Evolutionary conservation across 1,140 invertebrate genomes (phyloP).

Genomic region (Nebria ingens): DNA sequence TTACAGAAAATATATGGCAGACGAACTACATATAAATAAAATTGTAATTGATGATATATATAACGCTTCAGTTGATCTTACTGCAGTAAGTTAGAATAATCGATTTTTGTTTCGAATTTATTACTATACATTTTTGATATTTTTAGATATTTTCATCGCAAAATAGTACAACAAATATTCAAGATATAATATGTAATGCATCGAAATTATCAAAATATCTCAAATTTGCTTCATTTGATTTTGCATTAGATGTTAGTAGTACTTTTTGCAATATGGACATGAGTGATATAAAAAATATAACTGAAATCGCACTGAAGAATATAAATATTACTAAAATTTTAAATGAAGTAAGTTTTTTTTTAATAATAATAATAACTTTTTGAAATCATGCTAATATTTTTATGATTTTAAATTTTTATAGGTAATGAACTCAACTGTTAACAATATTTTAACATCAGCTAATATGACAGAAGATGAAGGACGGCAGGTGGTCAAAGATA

Average conservation of each 20-base stretch:
- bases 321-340: conserved; percentile 41
- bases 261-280: conserved; percentile 39
- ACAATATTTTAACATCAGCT: conserved; percentile 38
- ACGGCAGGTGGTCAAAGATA: conserved; percentile 33
- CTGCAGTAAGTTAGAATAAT: conserved; percentile 13
- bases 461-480: conserved; percentile 40
- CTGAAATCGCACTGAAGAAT: conserved; percentile 37
- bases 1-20: conserved; percentile 27
- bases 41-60: conserved; percentile 25
- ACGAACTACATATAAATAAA: conserved; percentile 27
- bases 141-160: not conserved
- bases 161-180: not conserved
- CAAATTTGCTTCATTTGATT: too few relatives aligned
- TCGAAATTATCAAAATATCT: too few relatives aligned
- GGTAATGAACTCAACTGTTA: conserved; percentile 36
- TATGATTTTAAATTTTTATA: conserved; percentile 18
- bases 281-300: conserved; percentile 33
- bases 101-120: too few relatives aligned
- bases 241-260: conserved; percentile 31
- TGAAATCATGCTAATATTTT: conserved; percentile 21
- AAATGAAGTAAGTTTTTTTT: conserved; percentile 34
- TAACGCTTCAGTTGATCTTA: conserved; percentile 31
- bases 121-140: not conserved
- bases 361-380: too few relatives aligned
- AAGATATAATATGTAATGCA: conserved; percentile 24